phyloP scores from a whole-genome alignment of 2,113 vertebrate genomes.

The Cryptoleucopteryx plumbea region DNA sequence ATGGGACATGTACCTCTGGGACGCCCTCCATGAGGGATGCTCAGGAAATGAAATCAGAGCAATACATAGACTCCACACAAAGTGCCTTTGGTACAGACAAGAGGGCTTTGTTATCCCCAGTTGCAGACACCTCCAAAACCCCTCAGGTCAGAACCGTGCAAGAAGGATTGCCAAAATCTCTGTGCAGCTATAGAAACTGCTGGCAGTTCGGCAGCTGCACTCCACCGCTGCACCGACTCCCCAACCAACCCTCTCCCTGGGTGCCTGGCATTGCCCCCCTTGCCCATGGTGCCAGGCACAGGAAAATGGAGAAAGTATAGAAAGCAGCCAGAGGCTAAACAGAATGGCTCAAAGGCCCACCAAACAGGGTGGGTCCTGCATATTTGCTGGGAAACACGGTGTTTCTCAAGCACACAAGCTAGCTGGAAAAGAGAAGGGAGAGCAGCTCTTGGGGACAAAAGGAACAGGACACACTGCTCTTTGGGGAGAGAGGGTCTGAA shows the following conservation, averaged over 20 bases:
- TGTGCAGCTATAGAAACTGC: background rate
- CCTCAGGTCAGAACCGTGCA: slow-evolving; percentile 34
- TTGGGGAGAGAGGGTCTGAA: background rate
- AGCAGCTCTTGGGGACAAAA: background rate
- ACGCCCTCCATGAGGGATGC: background rate
- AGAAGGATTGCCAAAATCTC: slow-evolving; percentile 8
- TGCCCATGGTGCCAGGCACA: background rate
- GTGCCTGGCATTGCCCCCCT: background rate
- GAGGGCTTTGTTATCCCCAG: slow-evolving; percentile 42
- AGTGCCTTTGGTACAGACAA: slow-evolving; percentile 40
- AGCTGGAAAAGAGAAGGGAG: background rate
- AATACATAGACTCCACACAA: background rate
- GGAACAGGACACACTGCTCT: background rate
- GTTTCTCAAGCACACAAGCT: background rate
- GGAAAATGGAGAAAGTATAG: background rate
- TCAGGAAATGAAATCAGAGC: slow-evolving; percentile 60
- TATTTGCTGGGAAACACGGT: fast-evolving
- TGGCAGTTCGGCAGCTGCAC: background rate
- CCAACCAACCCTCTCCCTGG: background rate
- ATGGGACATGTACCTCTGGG: slow-evolving; percentile 2
- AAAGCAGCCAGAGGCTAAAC: background rate
- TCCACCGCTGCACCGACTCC: background rate
- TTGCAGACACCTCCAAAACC: slow-evolving; percentile 48
- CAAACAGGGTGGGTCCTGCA: background rate
- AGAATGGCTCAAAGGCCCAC: background rate